Conservation (phyloP, 23 tunicate genomes). For the Botrylloides violaceus region DNA sequence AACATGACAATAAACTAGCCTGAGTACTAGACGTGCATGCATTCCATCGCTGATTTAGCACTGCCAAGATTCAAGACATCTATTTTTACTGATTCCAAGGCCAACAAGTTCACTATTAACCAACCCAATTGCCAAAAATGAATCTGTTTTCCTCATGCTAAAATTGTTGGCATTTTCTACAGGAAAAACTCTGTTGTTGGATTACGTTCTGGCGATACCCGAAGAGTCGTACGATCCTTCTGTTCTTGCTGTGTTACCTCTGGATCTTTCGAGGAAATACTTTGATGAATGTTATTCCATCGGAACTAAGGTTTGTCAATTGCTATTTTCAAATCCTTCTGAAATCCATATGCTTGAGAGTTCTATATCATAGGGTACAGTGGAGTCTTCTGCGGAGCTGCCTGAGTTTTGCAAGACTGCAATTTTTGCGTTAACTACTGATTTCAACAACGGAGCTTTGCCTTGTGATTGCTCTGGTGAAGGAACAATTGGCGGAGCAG, state of each 20-base stretch:
- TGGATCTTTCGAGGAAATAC: conserved; percentile 62
- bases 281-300: conserved; percentile 25
- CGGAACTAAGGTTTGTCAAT: conserved; percentile 14
- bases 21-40: too few species aligned
- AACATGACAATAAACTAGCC: too few species aligned
- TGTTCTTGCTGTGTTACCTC: conserved; percentile 33
- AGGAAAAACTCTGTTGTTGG: conserved; percentile 67
- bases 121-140: too few species aligned
- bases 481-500: conserved; percentile 86
- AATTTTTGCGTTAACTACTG: conserved; percentile 57
- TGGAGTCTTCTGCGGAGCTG: neutral
- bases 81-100: too few species aligned
- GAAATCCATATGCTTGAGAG: too few species aligned
- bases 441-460: conserved; percentile 67
- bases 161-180: too few species aligned
- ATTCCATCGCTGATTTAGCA: too few species aligned
- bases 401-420: conserved; percentile 60
- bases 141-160: too few species aligned
- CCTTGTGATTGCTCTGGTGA: conserved; percentile 91
- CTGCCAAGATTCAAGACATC: too few species aligned
- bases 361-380: neutral
- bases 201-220: conserved; percentile 69
- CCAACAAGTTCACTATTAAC: too few species aligned
- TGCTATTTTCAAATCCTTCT: too few species aligned
- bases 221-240: conserved; percentile 51